These are phyloP conservation scores for Harlomillsia oculata DNA, from an alignment of 1,140 invertebrate genomes.

Conservation along the genomic window DNA sequence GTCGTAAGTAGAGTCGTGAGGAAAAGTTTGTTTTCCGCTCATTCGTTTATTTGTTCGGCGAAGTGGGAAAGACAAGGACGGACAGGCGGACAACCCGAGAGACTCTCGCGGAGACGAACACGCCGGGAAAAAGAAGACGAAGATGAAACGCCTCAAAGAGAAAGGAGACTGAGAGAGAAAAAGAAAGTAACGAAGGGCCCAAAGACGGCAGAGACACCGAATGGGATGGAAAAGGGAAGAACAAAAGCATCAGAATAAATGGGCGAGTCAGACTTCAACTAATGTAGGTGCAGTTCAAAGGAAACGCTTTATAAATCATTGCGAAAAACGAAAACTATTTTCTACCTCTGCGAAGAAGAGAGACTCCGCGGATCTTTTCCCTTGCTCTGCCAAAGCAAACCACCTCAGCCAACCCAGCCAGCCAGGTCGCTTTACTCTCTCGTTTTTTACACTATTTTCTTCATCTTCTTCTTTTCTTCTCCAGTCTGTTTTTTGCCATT, in stretches of 20 bases:
- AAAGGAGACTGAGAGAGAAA: slow-evolving; percentile 16
- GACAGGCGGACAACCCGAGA: slow-evolving; percentile 2
- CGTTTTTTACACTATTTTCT: not conserved
- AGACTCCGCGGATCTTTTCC: not conserved
- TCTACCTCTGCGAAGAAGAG: slow-evolving; percentile 23
- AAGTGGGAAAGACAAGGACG: slow-evolving; percentile 1
- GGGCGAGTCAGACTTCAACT: slow-evolving; percentile 29
- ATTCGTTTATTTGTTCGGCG: no score
- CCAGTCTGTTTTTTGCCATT: no score
- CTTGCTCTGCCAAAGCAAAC: not conserved
- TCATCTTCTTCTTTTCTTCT: no score
- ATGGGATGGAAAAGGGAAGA: slow-evolving; percentile 19
- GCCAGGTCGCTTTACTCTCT: not conserved
- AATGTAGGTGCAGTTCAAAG: slow-evolving; percentile 33
- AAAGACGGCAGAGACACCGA: not conserved
- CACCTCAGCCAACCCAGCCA: no score
- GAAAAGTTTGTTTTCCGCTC: slow-evolving; percentile 18
- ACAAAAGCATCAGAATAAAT: slow-evolving; percentile 32
- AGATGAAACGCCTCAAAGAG: slow-evolving; percentile 20
- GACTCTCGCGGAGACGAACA: slow-evolving; percentile 4
- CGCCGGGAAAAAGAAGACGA: slow-evolving; percentile 17
- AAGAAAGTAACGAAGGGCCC: slow-evolving; percentile 3
- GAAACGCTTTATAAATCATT: slow-evolving; percentile 35
- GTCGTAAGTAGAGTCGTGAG: not conserved
- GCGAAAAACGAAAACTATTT: slow-evolving; percentile 34